Conservation (phyloP, 2,888 invertebrate genomes). For the Euspilapteryx auroguttella region DNA sequence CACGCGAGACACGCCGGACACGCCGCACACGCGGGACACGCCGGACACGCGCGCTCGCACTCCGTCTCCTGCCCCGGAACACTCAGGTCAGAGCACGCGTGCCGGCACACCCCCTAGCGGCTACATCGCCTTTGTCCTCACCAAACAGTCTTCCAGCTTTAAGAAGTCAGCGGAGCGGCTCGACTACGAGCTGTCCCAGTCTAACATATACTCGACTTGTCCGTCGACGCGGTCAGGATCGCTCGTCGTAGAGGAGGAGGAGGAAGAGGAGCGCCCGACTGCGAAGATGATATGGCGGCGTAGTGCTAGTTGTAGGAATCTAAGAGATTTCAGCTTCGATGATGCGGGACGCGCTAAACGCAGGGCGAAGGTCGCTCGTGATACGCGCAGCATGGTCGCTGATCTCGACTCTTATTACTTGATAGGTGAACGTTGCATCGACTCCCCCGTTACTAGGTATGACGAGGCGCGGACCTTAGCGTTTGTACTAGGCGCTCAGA, state of each 20-base stretch:
- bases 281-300: slow-evolving; percentile 69
- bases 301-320: slow-evolving; percentile 80
- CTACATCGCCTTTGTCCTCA: slow-evolving; percentile 47
- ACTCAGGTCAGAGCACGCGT: too few relatives aligned
- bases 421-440: slow-evolving; percentile 52
- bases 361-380: slow-evolving; percentile 33
- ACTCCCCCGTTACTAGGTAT: slow-evolving; percentile 73
- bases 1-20: too few relatives aligned
- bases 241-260: slow-evolving; percentile 21
- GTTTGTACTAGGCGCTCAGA: slow-evolving; percentile 25
- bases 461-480: slow-evolving; percentile 64
- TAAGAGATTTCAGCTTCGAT: slow-evolving; percentile 77
- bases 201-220: slow-evolving; percentile 58
- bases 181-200: slow-evolving; percentile 61
- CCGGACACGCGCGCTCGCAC: slow-evolving; percentile 32
- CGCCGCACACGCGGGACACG: too few relatives aligned
- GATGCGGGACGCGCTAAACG: slow-evolving; percentile 69
- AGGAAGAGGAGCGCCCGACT: slow-evolving; percentile 11
- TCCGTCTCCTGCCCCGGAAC: slow-evolving; percentile 6
- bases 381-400: slow-evolving; percentile 33
- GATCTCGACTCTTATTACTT: slow-evolving; percentile 33
- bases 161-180: slow-evolving; percentile 47
- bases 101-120: slow-evolving; percentile 54
- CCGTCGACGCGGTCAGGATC: slow-evolving; percentile 37
- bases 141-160: slow-evolving; percentile 45